phyloP scores from a whole-genome alignment of 2,113 vertebrate genomes.

The Carassius carassius region DNA sequence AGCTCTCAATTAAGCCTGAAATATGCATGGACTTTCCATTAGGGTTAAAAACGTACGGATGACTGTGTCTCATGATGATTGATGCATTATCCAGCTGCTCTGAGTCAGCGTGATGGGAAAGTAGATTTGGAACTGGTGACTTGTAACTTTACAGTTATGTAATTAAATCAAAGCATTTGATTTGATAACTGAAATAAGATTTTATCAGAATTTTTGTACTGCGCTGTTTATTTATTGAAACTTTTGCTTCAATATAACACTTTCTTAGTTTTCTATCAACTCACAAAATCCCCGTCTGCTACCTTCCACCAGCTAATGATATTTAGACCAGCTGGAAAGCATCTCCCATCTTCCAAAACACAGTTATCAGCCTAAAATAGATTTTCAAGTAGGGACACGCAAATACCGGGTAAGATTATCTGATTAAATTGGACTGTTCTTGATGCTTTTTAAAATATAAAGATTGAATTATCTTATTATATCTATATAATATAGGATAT shows the following conservation, averaged over 20 bases:
- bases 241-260: not conserved
- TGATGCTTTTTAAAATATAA: not conserved
- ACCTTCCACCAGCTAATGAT: not conserved
- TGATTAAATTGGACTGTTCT: not conserved
- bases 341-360: not conserved
- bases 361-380: not conserved
- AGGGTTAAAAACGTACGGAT: conserved; percentile 27
- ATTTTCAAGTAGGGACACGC: not conserved
- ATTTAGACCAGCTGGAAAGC: not conserved
- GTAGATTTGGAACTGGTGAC: too few species aligned
- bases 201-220: too few species aligned
- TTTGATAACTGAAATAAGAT: too few species aligned
- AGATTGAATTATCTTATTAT: too few species aligned
- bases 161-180: too few species aligned
- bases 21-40: conserved; percentile 45
- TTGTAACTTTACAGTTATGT: too few species aligned
- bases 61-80: not conserved
- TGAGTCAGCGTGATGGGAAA: not conserved
- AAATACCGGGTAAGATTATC: not conserved
- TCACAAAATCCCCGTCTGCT: not conserved
- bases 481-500: too few species aligned
- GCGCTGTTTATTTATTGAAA: too few species aligned
- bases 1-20: conserved; percentile 42
- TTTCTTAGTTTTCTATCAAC: not conserved
- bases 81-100: conserved; percentile 1